Evolutionary conservation across 2,797 vertebrate species (phyloP), one percentile per base, ranked within the genome.

Genomic region (Notolepis coatsorum): DNA sequence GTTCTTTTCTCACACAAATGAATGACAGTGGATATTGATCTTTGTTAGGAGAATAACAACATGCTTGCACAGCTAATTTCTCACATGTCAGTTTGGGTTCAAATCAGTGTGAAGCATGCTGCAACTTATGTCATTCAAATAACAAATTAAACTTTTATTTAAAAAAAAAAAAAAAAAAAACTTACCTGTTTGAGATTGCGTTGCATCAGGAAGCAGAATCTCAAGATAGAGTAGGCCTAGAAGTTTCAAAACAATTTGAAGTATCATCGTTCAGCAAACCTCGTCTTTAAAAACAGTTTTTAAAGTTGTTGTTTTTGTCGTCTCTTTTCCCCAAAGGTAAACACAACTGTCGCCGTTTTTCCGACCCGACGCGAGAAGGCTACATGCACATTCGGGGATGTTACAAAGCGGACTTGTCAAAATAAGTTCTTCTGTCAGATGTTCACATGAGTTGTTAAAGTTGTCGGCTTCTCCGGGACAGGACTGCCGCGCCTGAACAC

Each of bases 121-220:
- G n/a, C n/a, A n/a, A n/a, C n/a, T n/a, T n/a, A n/a, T n/a, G n/a
- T n/a, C n/a, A n/a, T n/a, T n/a, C n/a, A n/a, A n/a, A n/a, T n/a
- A n/a, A n/a, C n/a, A n/a, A n/a, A n/a, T n/a, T n/a, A n/a, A n/a
- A n/a, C n/a, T n/a, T n/a, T n/a, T n/a, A n/a, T n/a, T n/a, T n/a
- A n/a, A n/a, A n/a, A n/a, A n/a, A n/a, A n/a, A n/a, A n/a, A n/a
- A n/a, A n/a, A n/a, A n/a, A n/a, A n/a, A n/a, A n/a, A 7, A 2
- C 81, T 62, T 77, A 87, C 88, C 88, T 71, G 83, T 67, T 2
- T 81, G 77, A 4, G 65, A 50, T 18, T 25, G 63, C 73, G 49
- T 43, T 1, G 65, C 71, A 65, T 24, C 3, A 1, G 62, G 51
- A 28, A 77, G 64, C 0, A 71, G 21, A 33, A 80, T 38, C 61